Evolutionary conservation across 1,140 invertebrate genomes (phyloP), one percentile per base, ranked within the genome.

Genomic region (Philaenus spumarius): DNA sequence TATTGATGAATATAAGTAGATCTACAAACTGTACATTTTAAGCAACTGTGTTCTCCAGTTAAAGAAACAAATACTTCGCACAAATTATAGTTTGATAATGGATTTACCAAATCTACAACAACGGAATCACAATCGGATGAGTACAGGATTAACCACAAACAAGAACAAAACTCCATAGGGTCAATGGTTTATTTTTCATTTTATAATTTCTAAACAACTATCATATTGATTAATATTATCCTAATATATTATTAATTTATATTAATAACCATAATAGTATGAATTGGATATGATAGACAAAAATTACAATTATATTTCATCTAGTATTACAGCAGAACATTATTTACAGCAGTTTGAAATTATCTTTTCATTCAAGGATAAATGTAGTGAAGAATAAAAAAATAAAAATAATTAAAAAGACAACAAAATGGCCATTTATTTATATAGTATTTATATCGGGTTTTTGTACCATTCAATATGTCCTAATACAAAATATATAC

Each of bases 231-330:
- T 51, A 50, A 34, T 58, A 51, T 50, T 56, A 56, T 56, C 26
- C 42, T 43, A 34, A 56, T 56, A 55, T 40, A 42, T 55, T 37
- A 45, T 35, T 56, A 56, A 59, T 53, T 54, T 59, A 54, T 58
- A 62, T 59, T 52, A 54, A 59, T 59, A 62, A 54, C 43, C 57
- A 58, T 51, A 55, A 55, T 30, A 42, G 47, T 60, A 53, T 56
- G 43, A 59, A 46, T 39, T 42, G 30, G 22, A 59, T 37, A 53
- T 35, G 58, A 46, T 54, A 59, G 43, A 35, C 53, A 62, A 50
- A 54, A 47, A 56, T 57, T 46, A 51, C 47, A 51, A 51, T 51
- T 51, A 51, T 24, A 30, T 26, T 51, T 30, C 22, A 26, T 26
- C 26, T 30, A 30, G 26, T 51, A 24, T 30, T 26, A 51, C 30